Percentiles rank a stretch among this genome's conserved stretches.
These are phyloP conservation scores for Apamea anceps DNA, from an alignment of 2,888 invertebrate species.

Conservation along the genomic window DNA sequence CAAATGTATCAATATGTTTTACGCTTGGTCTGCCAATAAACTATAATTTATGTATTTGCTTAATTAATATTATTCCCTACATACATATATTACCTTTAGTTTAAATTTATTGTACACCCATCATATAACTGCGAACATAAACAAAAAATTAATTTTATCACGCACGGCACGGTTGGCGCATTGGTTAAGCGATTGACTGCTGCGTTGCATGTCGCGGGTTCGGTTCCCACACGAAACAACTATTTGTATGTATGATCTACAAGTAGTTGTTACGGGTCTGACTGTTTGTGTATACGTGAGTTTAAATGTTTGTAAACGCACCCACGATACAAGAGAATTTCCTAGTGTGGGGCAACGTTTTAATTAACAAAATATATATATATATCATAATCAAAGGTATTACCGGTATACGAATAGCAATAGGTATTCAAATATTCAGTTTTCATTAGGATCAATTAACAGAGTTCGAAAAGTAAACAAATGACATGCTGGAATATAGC, in stretches of 20 bases:
- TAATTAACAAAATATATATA: too few relatives aligned
- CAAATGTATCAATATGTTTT: neutral
- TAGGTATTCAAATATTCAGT: slow-evolving; percentile 11
- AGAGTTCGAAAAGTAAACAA: slow-evolving; percentile 56
- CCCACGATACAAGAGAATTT: too few relatives aligned
- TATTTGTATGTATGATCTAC: too few relatives aligned
- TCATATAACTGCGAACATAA: neutral
- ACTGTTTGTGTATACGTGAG: too few relatives aligned
- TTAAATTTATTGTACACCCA: neutral
- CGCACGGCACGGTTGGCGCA: too few relatives aligned
- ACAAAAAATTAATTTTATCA: neutral
- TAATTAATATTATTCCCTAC: neutral
- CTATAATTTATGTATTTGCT: neutral
- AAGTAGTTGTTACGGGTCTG: too few relatives aligned
- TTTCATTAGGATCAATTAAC: slow-evolving; percentile 54
- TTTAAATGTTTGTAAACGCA: too few relatives aligned
- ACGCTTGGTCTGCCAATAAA: neutral
- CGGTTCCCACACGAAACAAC: too few relatives aligned
- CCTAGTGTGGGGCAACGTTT: too few relatives aligned
- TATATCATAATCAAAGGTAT: neutral
- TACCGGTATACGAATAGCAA: neutral
- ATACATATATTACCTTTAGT: too few relatives aligned
- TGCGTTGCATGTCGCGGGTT: too few relatives aligned
- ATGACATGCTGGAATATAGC: slow-evolving; percentile 61
- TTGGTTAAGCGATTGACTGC: too few relatives aligned